Evolutionary conservation across 2,797 vertebrate species (phyloP).

Genomic region (Cossypha caffra): DNA sequence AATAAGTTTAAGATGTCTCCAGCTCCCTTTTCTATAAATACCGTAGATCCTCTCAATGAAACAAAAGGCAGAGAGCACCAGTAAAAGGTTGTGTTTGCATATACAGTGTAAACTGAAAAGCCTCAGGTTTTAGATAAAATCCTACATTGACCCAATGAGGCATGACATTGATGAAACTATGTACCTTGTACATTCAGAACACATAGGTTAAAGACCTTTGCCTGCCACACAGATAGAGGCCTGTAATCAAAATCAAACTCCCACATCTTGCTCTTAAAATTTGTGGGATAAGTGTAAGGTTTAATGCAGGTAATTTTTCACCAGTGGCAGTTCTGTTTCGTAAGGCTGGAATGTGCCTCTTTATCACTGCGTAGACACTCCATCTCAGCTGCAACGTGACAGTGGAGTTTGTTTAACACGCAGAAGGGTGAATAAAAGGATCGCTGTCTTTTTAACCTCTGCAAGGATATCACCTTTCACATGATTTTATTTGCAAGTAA

Average conservation of each 20-base stretch:
- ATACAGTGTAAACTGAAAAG: slow-evolving; percentile 68
- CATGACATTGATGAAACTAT: slow-evolving; percentile 59
- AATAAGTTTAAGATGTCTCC: slow-evolving; percentile 36
- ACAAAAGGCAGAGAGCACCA: slow-evolving; percentile 53
- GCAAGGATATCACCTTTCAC: slow-evolving; percentile 69
- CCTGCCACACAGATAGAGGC: slow-evolving; percentile 69
- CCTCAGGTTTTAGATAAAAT: slow-evolving; percentile 69
- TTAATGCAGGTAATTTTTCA: slow-evolving; percentile 75
- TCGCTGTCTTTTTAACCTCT: slow-evolving; percentile 58
- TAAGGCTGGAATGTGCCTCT: slow-evolving; percentile 58
- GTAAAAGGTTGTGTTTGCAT: slow-evolving; percentile 63
- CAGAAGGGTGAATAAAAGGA: slow-evolving; percentile 66
- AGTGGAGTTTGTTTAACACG: slow-evolving; percentile 68
- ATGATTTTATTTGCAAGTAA: slow-evolving; percentile 72
- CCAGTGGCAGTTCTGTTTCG: slow-evolving; percentile 64
- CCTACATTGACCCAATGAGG: slow-evolving; percentile 57
- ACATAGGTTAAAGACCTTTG: slow-evolving; percentile 50
- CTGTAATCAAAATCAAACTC: slow-evolving; percentile 71
- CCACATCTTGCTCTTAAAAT: slow-evolving; percentile 62
- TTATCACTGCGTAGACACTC: slow-evolving; percentile 58
- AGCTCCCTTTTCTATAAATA: slow-evolving; percentile 47
- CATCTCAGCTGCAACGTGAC: slow-evolving; percentile 63
- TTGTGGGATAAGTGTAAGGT: slow-evolving; percentile 56
- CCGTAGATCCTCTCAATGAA: slow-evolving; percentile 43
- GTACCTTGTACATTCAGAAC: slow-evolving; percentile 44